phyloP scores from a whole-genome alignment of 2,888 invertebrate species.

The Tinea semifulvella region DNA sequence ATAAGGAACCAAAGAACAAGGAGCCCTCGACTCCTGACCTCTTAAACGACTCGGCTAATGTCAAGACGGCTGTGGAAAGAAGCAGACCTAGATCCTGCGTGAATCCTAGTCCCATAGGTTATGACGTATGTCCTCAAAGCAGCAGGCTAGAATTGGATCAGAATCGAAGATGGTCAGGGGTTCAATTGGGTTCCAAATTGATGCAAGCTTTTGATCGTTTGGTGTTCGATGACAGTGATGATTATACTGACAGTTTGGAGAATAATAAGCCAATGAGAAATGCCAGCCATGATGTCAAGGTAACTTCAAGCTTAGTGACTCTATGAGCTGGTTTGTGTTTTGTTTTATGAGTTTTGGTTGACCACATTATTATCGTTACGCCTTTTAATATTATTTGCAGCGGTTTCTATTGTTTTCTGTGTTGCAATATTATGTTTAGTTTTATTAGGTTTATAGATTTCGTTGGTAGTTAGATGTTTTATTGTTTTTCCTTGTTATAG shows the following conservation, averaged over 20 bases:
- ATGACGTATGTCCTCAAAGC: constrained; percentile 58
- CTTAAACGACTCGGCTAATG: constrained; percentile 63
- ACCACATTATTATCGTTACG: constrained; percentile 14
- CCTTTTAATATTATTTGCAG: neutral
- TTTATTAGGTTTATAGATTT: neutral
- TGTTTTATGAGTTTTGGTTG: constrained; percentile 25
- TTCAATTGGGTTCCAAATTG: constrained; percentile 74
- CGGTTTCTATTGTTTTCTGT: constrained; percentile 2
- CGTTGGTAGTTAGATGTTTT: neutral
- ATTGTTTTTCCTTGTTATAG: too few species aligned
- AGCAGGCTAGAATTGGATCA: constrained; percentile 53
- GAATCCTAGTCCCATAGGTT: constrained; percentile 59
- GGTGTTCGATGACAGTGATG: constrained; percentile 72
- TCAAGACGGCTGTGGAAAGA: constrained; percentile 59
- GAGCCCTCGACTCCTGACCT: constrained; percentile 68
- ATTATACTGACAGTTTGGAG: constrained; percentile 80
- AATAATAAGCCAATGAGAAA: constrained; percentile 60
- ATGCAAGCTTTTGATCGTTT: constrained; percentile 78
- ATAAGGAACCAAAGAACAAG: constrained; percentile 54
- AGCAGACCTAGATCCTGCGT: constrained; percentile 76
- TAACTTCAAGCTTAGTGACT: constrained; percentile 44
- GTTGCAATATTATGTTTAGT: constrained; percentile 1
- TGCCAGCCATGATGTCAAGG: constrained; percentile 62
- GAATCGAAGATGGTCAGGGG: constrained; percentile 78
- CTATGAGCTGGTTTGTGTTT: constrained; percentile 36